phyloP scores from a whole-genome alignment of 2,888 invertebrate genomes.

The Drosophila melanosoma region DNA sequence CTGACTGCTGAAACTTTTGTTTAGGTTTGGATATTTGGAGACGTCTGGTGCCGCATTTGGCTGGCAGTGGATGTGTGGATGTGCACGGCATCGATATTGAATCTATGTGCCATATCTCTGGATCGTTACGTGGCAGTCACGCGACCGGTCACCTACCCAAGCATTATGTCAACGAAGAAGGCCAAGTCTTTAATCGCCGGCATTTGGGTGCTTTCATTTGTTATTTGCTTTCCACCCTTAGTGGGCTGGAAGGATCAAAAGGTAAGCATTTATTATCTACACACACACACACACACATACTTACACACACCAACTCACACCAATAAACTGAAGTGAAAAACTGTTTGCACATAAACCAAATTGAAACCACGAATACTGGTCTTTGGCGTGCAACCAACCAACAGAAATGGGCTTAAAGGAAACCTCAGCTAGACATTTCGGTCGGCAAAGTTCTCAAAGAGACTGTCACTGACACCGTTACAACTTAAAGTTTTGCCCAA shows the following conservation, averaged over 20 bases:
- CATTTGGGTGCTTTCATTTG: slow-evolving; percentile 98
- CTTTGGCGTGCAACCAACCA: slow-evolving; percentile 39
- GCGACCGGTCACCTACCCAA: slow-evolving; percentile 97
- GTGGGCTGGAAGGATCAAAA: slow-evolving; percentile 95
- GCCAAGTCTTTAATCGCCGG: slow-evolving; percentile 94
- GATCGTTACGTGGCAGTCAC: slow-evolving; percentile 99
- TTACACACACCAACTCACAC: slow-evolving; percentile 6
- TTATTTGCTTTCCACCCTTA: slow-evolving; percentile 98
- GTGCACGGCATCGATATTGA: slow-evolving; percentile 98
- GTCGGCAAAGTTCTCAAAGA: slow-evolving; percentile 22
- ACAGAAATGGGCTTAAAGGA: slow-evolving; percentile 17
- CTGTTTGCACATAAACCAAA: slow-evolving; percentile 16
- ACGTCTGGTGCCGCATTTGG: slow-evolving; percentile 98
- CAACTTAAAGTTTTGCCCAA: slow-evolving; percentile 47
- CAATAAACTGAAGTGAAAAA: slow-evolving; percentile 46
- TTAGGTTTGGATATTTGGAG: slow-evolving; percentile 98
- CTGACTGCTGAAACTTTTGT: background rate
- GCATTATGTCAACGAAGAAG: slow-evolving; percentile 93
- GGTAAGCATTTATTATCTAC: slow-evolving; percentile 84
- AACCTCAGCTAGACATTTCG: slow-evolving; percentile 32
- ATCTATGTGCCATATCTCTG: slow-evolving; percentile 97
- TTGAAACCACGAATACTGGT: slow-evolving; percentile 32
- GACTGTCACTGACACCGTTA: slow-evolving; percentile 75
- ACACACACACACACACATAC: background rate
- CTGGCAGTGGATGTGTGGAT: slow-evolving; percentile 99